phyloP scores from a whole-genome alignment of 2,888 invertebrate species.

The Mactromeris polynyma region DNA sequence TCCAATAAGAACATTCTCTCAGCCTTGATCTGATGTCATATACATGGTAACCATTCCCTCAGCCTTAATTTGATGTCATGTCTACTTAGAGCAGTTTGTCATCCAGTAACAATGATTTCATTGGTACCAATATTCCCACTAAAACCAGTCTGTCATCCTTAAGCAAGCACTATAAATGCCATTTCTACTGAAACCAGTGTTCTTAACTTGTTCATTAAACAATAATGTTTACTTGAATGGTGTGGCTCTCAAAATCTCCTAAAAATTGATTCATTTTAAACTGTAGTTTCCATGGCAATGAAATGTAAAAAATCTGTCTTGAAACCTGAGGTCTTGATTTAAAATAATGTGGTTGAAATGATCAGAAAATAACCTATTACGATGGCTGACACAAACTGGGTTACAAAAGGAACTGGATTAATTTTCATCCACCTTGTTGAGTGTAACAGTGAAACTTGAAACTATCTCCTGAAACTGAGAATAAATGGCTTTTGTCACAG shows the following conservation, averaged over 20 bases:
- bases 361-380: not conserved
- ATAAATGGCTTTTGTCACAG: not conserved
- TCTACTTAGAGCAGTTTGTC: too few species aligned
- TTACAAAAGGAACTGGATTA: not conserved
- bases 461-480: not conserved
- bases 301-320: not conserved
- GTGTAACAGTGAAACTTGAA: not conserved
- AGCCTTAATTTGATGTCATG: too few species aligned
- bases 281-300: constrained; percentile 2
- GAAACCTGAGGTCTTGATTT: not conserved
- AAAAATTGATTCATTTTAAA: not conserved
- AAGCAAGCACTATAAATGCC: too few species aligned
- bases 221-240: not conserved
- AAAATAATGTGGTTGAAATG: not conserved
- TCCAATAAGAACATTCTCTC: too few species aligned
- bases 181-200: not conserved
- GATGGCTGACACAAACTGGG: not conserved
- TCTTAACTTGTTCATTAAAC: not conserved
- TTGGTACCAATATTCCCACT: too few species aligned
- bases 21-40: too few species aligned
- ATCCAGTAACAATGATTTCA: too few species aligned
- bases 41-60: too few species aligned
- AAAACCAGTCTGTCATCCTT: too few species aligned
- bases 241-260: not conserved
- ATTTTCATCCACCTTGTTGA: not conserved